Conservation (phyloP, 2,113 vertebrate genomes). For the Solea solea region DNA sequence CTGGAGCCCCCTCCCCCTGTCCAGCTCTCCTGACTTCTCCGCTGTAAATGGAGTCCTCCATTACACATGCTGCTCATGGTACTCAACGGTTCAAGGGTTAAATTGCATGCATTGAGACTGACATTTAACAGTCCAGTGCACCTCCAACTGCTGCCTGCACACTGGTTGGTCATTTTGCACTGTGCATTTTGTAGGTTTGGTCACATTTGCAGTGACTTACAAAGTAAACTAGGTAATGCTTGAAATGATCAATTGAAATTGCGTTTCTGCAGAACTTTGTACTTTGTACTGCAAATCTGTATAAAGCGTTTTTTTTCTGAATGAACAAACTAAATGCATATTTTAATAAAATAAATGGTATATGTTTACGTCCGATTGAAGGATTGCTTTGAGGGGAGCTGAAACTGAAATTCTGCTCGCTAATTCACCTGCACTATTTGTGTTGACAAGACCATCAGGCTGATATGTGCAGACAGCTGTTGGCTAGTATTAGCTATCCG, state of each 20-base stretch:
- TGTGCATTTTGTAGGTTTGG: background rate
- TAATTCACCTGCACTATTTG: background rate
- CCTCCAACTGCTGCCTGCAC: conserved; percentile 1
- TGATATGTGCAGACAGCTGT: conserved; percentile 5
- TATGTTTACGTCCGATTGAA: background rate
- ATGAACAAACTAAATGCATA: background rate
- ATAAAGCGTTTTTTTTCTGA: background rate
- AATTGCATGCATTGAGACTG: conserved; percentile 30
- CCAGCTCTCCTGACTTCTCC: conserved; percentile 45
- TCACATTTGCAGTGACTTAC: background rate
- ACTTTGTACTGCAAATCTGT: background rate
- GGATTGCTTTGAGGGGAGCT: background rate
- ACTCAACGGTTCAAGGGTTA: conserved; percentile 61
- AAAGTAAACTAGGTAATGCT: background rate
- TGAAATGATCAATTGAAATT: background rate
- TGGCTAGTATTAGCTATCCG: background rate
- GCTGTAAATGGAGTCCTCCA: conserved; percentile 69
- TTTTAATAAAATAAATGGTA: background rate
- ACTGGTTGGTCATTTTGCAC: background rate
- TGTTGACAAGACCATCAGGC: background rate
- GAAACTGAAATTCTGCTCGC: background rate
- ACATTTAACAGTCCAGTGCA: conserved; percentile 24
- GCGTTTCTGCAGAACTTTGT: too few species aligned
- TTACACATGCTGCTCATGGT: conserved; percentile 56
- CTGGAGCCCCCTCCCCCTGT: conserved; percentile 68